phyloP scores from a whole-genome alignment of 2,888 invertebrate species.

The Dysmachus trigonus region DNA sequence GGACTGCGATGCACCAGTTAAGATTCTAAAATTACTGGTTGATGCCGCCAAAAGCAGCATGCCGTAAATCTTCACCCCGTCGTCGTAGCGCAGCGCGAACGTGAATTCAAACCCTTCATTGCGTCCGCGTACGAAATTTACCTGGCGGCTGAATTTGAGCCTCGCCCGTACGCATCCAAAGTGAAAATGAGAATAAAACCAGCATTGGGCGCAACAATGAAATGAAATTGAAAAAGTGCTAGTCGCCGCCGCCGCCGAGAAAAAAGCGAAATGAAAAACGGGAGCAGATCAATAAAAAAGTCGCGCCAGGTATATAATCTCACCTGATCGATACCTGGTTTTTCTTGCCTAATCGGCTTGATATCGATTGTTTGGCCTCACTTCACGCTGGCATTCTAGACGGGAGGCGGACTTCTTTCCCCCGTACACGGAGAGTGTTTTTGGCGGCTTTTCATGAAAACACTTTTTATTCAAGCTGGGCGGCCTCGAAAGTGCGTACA shows the following conservation, averaged over 20 bases:
- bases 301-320: neutral
- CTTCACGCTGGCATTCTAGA: neutral
- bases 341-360: neutral
- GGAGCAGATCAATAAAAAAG: constrained; percentile 13
- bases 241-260: neutral
- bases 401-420: neutral
- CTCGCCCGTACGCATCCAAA: neutral
- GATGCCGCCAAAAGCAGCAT: neutral
- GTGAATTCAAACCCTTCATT: neutral
- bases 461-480: neutral
- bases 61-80: neutral
- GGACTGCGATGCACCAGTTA: neutral
- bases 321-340: neutral
- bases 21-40: neutral
- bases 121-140: neutral
- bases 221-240: neutral
- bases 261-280: constrained; percentile 7
- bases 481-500: neutral
- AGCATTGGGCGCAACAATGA: neutral
- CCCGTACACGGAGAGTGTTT: neutral
- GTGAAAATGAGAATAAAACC: neutral
- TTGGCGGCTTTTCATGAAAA: neutral
- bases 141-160: neutral
- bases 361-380: neutral
- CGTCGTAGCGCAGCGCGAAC: neutral